phyloP scores from a whole-genome alignment of 2,797 vertebrate genomes.

The Gymnoscopelus microlampas region DNA sequence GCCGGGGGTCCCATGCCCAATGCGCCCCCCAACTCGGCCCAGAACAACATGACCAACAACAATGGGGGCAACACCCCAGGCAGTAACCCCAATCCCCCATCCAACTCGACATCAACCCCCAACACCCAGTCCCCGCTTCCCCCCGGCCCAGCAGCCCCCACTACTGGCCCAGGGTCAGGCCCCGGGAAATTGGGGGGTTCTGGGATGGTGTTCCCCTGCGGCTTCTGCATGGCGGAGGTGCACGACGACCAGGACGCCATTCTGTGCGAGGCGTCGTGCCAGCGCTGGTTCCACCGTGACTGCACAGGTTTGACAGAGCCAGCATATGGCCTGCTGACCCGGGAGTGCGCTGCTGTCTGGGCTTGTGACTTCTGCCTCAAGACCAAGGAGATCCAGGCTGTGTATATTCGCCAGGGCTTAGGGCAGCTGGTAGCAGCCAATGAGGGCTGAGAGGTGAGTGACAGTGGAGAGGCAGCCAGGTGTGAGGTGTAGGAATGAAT shows the following conservation, averaged over 20 bases:
- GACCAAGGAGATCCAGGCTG: conserved; percentile 97
- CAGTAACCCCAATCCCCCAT: conserved; percentile 88
- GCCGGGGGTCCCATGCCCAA: conserved; percentile 78
- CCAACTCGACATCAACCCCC: conserved; percentile 83
- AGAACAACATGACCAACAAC: conserved; percentile 82
- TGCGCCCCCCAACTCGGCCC: conserved; percentile 81
- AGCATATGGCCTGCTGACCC: conserved; percentile 94
- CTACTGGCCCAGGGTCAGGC: conserved; percentile 74
- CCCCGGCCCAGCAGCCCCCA: conserved; percentile 74
- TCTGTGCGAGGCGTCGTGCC: conserved; percentile 95
- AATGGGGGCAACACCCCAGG: conserved; percentile 84
- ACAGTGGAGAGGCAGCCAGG: conserved; percentile 19
- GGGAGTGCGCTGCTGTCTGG: conserved; percentile 94
- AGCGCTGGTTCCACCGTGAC: conserved; percentile 98
- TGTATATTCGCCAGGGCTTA: conserved; percentile 94
- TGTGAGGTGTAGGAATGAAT: conserved; percentile 30
- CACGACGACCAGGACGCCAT: conserved; percentile 98
- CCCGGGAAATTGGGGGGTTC: conserved; percentile 81
- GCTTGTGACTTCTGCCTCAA: conserved; percentile 98
- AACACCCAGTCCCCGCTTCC: conserved; percentile 84
- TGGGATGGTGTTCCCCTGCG: conserved; percentile 88
- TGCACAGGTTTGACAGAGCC: conserved; percentile 97
- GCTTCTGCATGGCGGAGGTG: conserved; percentile 93
- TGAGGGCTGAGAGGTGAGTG: conserved; percentile 84
- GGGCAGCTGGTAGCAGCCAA: conserved; percentile 96